These are phyloP conservation scores for Hyles euphorbiae DNA, from an alignment of 1,140 invertebrate species.

Conservation along the genomic window DNA sequence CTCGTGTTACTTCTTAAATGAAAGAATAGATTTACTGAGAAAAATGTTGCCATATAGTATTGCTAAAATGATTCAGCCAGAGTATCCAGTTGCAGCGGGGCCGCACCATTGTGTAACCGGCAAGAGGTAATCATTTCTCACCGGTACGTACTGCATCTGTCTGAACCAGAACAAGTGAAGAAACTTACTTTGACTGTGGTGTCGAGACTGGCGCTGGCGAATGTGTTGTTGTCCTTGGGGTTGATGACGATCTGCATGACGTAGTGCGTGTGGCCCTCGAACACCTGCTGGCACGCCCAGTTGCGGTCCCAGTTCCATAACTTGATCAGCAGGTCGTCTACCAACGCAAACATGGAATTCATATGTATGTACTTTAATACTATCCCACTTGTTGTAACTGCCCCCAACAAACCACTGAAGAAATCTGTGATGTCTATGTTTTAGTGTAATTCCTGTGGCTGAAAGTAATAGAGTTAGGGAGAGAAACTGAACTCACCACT, in stretches of 20 bases:
- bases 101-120: too few relatives aligned
- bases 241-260: conserved; percentile 99
- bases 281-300: conserved; percentile 97
- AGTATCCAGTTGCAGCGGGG: too few relatives aligned
- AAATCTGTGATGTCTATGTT: too few relatives aligned
- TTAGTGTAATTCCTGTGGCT: too few relatives aligned
- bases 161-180: background rate
- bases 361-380: conserved; percentile 3
- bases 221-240: conserved; percentile 99
- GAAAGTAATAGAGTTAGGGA: too few relatives aligned
- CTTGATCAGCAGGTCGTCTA: conserved; percentile 99
- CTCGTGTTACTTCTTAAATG: too few relatives aligned
- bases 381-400: conserved; percentile 13
- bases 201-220: conserved; percentile 98
- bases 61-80: too few relatives aligned
- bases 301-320: conserved; percentile 99
- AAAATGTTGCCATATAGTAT: too few relatives aligned
- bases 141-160: background rate
- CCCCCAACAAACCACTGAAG: too few relatives aligned
- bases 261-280: conserved; percentile 99
- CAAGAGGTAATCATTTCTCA: too few relatives aligned
- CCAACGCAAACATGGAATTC: conserved; percentile 21
- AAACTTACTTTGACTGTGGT: conserved; percentile 92
- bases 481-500: conserved; percentile 83
- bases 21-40: too few relatives aligned